A percentile compares a stretch with the other conserved stretches of the same genome.
Evolutionary conservation across 2,888 invertebrate genomes (phyloP).

Genomic region (Tuberolachnus salignus): DNA sequence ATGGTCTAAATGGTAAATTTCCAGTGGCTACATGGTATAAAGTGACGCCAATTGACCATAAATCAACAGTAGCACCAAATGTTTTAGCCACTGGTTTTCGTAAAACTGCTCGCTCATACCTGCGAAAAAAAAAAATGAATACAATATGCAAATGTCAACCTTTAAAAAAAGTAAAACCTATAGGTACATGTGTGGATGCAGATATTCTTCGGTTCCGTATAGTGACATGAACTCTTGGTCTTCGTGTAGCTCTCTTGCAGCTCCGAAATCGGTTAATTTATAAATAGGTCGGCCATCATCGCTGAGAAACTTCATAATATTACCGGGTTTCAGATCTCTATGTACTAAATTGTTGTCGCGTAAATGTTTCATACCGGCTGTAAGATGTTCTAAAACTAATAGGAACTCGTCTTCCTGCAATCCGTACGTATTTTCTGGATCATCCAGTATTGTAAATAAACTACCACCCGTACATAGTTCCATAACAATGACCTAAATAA

Average conservation of each 20-base stretch:
- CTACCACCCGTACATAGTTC: slow-evolving; percentile 94
- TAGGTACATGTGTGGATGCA: slow-evolving; percentile 88
- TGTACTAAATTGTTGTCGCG: slow-evolving; percentile 92
- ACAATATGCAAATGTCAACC: background rate
- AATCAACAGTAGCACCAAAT: slow-evolving; percentile 91
- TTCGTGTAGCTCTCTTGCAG: slow-evolving; percentile 90
- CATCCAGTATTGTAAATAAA: slow-evolving; percentile 90
- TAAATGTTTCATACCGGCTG: slow-evolving; percentile 93
- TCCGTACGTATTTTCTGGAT: slow-evolving; percentile 94
- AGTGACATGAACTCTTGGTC: slow-evolving; percentile 94
- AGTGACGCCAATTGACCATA: slow-evolving; percentile 96
- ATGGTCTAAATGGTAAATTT: slow-evolving; percentile 90
- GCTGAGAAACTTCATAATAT: slow-evolving; percentile 94
- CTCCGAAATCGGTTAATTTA: slow-evolving; percentile 94
- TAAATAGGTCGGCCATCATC: slow-evolving; percentile 88
- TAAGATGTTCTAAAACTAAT: slow-evolving; percentile 84
- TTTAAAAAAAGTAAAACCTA: background rate
- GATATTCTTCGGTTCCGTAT: slow-evolving; percentile 96
- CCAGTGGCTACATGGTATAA: slow-evolving; percentile 95
- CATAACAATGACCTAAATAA: slow-evolving; percentile 84
- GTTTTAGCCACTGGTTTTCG: slow-evolving; percentile 85
- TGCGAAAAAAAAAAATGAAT: slow-evolving; percentile 28
- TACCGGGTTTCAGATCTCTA: slow-evolving; percentile 93
- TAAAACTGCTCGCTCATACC: slow-evolving; percentile 84
- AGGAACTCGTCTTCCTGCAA: slow-evolving; percentile 89